Conservation (phyloP, 2,888 invertebrate species). For the Synanthedon myopaeformis region DNA sequence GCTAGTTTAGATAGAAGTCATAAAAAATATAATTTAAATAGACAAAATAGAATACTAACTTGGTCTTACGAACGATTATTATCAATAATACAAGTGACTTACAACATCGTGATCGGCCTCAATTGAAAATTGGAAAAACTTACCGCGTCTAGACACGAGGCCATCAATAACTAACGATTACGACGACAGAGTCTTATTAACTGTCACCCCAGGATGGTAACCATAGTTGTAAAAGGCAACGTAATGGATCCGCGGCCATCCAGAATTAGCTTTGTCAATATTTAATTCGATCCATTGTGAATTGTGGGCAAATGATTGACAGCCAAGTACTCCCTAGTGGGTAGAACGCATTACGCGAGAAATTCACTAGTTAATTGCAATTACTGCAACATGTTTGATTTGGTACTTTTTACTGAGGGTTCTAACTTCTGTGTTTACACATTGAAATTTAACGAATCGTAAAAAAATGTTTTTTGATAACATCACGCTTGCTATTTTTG, state of each 20-base stretch:
- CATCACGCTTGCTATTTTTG: no score
- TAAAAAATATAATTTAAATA: no score
- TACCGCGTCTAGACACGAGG: constrained; percentile 42
- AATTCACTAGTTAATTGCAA: constrained; percentile 16
- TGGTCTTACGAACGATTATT: constrained; percentile 24
- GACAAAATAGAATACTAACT: no score
- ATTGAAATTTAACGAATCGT: neutral
- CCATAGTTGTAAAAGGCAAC: constrained; percentile 42
- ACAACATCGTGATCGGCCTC: constrained; percentile 53
- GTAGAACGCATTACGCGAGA: constrained; percentile 15
- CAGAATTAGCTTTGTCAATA: constrained; percentile 63
- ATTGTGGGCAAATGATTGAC: constrained; percentile 54
- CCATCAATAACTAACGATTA: constrained; percentile 55
- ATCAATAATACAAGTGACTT: constrained; percentile 30
- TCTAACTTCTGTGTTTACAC: neutral
- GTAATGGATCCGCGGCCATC: constrained; percentile 59
- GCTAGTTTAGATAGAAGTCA: no score
- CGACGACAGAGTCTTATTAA: constrained; percentile 39
- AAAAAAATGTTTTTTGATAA: neutral
- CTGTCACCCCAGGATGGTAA: constrained; percentile 33
- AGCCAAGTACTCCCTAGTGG: constrained; percentile 34
- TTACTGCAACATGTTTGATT: neutral
- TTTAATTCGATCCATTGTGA: constrained; percentile 55
- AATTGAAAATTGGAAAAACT: constrained; percentile 33
- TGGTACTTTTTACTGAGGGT: no score